phyloP scores from a whole-genome alignment of 2,113 vertebrate species.

The Strix uralensis region DNA sequence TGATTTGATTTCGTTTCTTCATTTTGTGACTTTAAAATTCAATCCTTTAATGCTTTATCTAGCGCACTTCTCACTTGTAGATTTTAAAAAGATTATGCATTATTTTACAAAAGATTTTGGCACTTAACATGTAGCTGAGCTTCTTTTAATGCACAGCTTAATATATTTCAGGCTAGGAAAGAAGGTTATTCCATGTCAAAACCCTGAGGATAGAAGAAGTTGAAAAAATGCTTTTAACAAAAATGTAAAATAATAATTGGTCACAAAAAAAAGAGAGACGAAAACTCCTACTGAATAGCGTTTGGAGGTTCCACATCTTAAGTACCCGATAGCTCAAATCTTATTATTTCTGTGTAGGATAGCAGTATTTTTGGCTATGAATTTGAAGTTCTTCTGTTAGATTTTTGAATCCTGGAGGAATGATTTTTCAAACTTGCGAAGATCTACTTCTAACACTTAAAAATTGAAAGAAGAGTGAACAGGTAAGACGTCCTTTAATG shows the following conservation, averaged over 20 bases:
- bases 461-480: background rate
- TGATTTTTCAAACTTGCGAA: background rate
- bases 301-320: background rate
- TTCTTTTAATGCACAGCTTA: background rate
- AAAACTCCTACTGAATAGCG: background rate
- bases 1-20: background rate
- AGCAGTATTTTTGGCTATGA: background rate
- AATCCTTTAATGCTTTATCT: background rate
- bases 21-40: background rate
- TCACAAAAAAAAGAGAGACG: background rate
- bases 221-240: background rate
- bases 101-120: background rate
- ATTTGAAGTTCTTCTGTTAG: background rate
- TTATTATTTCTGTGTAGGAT: background rate
- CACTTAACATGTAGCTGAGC: background rate
- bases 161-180: background rate
- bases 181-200: background rate
- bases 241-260: background rate
- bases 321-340: background rate
- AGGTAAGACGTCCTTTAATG: background rate
- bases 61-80: background rate
- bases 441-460: background rate
- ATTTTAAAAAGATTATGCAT: background rate
- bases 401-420: background rate
- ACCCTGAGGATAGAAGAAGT: background rate